Conservation (phyloP, 2,888 invertebrate species). For the Volucella inanis region DNA sequence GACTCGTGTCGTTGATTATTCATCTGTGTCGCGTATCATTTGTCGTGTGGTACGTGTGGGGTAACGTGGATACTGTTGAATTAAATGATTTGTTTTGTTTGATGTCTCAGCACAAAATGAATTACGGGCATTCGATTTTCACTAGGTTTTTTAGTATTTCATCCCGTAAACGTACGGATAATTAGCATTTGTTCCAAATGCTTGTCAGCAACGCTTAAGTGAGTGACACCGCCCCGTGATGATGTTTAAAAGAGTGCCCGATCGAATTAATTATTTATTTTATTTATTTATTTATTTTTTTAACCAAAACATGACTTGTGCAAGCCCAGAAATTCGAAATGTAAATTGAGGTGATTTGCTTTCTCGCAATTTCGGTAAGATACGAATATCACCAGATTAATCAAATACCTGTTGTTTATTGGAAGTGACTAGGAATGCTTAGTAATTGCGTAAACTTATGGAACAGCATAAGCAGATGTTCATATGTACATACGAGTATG, state of each 20-base stretch:
- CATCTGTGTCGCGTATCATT: conserved; percentile 58
- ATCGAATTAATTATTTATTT: conserved; percentile 51
- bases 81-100: conserved; percentile 49
- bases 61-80: conserved; percentile 41
- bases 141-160: conserved; percentile 14
- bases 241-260: conserved; percentile 1
- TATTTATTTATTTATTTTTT: conserved; percentile 52
- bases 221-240: conserved; percentile 9
- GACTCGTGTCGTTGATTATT: conserved; percentile 30
- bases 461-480: too few species aligned
- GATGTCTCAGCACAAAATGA: conserved; percentile 56
- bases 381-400: too few species aligned
- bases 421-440: too few species aligned
- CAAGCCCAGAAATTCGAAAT: conserved; percentile 34
- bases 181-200: conserved; percentile 60
- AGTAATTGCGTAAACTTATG: too few species aligned
- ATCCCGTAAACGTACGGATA: conserved; percentile 1
- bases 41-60: conserved; percentile 65
- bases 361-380: not conserved
- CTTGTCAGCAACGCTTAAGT: conserved; percentile 48
- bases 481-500: too few species aligned
- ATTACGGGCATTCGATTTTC: conserved; percentile 54
- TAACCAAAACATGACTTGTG: conserved; percentile 11
- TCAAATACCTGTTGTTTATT: too few species aligned
- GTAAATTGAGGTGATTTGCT: conserved; percentile 7